Evolutionary conservation across 2,797 vertebrate genomes (phyloP).

Genomic region (Phaenicophaeus curvirostris): DNA sequence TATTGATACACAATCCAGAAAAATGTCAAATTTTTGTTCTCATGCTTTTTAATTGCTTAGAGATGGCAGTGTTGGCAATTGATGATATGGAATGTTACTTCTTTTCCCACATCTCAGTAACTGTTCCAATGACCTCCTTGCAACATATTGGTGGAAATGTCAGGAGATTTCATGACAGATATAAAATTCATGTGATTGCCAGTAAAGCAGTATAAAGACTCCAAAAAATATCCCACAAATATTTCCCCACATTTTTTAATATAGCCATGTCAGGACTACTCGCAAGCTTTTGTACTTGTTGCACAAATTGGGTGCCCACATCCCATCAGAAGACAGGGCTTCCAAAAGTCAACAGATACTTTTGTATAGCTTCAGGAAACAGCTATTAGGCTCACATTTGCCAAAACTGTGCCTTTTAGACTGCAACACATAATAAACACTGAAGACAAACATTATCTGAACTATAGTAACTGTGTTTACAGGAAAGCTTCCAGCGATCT

Average conservation of each 20-base stretch:
- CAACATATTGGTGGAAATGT: conserved; percentile 61
- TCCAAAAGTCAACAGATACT: not conserved
- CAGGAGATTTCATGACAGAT: conserved; percentile 69
- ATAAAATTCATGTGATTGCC: conserved; percentile 60
- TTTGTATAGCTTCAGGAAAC: not conserved
- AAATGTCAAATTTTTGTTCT: conserved; percentile 1
- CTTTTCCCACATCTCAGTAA: conserved; percentile 63
- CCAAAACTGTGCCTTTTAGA: not conserved
- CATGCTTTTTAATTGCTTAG: conserved; percentile 38
- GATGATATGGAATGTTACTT: conserved; percentile 52
- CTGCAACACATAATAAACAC: not conserved
- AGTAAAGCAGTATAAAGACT: conserved; percentile 51
- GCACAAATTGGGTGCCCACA: conserved; percentile 5
- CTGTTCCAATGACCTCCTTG: conserved; percentile 65
- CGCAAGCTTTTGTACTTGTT: not conserved
- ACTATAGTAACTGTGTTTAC: not conserved
- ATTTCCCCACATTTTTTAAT: conserved; percentile 61
- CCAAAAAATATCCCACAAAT: conserved; percentile 61
- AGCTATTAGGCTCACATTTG: not conserved
- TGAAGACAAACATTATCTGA: not conserved
- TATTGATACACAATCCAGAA: not conserved
- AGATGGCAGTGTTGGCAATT: conserved; percentile 29
- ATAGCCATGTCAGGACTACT: conserved; percentile 5
- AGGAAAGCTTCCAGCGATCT: not conserved
- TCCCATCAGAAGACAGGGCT: not conserved